phyloP scores from a whole-genome alignment of 2,113 vertebrate species.

The Lanius ludovicianus region DNA sequence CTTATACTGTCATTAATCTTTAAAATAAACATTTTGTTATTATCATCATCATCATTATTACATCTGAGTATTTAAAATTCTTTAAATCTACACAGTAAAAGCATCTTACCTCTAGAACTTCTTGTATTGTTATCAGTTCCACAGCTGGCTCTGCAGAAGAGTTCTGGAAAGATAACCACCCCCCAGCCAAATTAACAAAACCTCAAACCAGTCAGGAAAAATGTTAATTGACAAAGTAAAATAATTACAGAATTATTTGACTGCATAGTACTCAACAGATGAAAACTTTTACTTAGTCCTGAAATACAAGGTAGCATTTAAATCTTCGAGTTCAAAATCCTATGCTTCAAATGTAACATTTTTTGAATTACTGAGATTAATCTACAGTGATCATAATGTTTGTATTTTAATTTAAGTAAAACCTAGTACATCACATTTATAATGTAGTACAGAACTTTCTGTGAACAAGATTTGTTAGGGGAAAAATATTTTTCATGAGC shows the following conservation, averaged over 20 bases:
- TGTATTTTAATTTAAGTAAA: not conserved
- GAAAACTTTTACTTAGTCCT: not conserved
- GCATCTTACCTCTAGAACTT: conserved; percentile 75
- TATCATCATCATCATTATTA: not conserved
- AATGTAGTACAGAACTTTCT: not conserved
- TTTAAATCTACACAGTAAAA: not conserved
- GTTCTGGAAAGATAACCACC: conserved; percentile 16
- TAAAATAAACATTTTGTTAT: not conserved
- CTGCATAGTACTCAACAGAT: not conserved
- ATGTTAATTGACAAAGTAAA: not conserved
- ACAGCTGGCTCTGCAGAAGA: not conserved
- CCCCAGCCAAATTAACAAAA: not conserved
- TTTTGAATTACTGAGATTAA: not conserved
- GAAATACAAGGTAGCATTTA: not conserved
- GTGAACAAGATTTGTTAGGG: not conserved
- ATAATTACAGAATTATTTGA: not conserved
- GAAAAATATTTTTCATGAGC: not conserved
- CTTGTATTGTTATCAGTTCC: conserved; percentile 54
- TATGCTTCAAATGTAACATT: not conserved
- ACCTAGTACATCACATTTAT: not conserved
- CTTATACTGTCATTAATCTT: not conserved
- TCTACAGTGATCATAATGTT: not conserved
- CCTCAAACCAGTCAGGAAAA: not conserved
- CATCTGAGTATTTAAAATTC: not conserved
- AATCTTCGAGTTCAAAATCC: not conserved